Conservation (phyloP, 2,113 vertebrate species). For the Lycaon pictus region DNA sequence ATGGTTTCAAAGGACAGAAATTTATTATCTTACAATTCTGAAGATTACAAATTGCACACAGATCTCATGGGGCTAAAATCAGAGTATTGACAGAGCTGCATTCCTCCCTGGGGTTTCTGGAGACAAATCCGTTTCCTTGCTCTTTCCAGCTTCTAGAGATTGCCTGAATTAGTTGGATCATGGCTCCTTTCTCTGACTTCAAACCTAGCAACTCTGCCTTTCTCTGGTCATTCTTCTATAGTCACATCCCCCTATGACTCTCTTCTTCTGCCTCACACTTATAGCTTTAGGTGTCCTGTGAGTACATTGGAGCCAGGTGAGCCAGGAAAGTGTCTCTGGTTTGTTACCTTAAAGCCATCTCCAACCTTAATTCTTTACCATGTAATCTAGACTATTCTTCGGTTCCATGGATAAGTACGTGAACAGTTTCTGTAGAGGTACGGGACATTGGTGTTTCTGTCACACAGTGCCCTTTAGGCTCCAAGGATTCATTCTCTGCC, state of each 20-base stretch:
- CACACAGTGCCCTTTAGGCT: not conserved
- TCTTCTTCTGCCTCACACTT: not conserved
- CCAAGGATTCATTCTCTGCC: not conserved
- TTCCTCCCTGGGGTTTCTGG: not conserved
- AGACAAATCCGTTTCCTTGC: not conserved
- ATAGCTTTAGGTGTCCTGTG: not conserved
- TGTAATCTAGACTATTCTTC: not conserved
- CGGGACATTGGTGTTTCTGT: not conserved
- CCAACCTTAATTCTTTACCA: not conserved
- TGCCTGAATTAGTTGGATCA: rapidly evolving
- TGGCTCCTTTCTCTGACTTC: not conserved
- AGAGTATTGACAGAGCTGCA: not conserved
- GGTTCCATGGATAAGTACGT: not conserved
- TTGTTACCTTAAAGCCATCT: not conserved
- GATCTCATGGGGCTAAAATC: not conserved
- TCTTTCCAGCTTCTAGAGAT: not conserved
- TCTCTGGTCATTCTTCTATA: not conserved
- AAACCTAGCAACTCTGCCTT: not conserved
- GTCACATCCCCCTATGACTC: rapidly evolving
- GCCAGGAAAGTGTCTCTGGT: not conserved
- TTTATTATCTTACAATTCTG: not conserved
- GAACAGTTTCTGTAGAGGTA: not conserved
- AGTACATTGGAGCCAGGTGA: not conserved
- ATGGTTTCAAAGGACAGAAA: not conserved
- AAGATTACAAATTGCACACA: not conserved